Evolutionary conservation across 2,888 invertebrate species (phyloP), one percentile per base, ranked within the genome.

Genomic region (Mellilla xanthometata): DNA sequence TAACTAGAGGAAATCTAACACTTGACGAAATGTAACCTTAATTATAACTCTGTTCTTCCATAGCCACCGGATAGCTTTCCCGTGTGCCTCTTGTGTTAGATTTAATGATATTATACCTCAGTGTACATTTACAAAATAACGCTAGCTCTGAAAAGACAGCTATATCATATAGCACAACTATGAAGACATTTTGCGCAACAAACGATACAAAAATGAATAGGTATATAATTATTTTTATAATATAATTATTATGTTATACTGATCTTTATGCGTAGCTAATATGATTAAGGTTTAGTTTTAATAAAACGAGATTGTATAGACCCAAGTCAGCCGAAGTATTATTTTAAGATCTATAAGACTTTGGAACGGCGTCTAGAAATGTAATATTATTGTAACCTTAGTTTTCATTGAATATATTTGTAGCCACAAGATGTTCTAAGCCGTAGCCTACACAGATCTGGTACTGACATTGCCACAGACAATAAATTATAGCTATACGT

Each of bases 321-420:
- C 63, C 60, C 63, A 68, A 81, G 75, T 81, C 82, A 83, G 72
- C 70, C 72, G 81, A 78, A 83, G 80, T 84, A 84, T 79, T 81
- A 77, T 69, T 73, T 19, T 19, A 19, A 5, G 15, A 19, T 5
- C 15, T 6, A 6, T 19, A 19, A 6, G 6, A 19, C 15, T 19
- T 19, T 19, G 15, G 15, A 19, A 19, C 6, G 3, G 15, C 15
- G 15, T 15, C 2, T 15, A 3, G 15, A 15, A 15, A 3, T 5
- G 15, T 19, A 19, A 5, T 3, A 19, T 19, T 19, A 19, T 19
- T 19, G 15, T 19, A 6, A 19, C 6, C 15, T 19, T 19, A 3
- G 3, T 19, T 6, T 5, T 19, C 2, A 19, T 5, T 19, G 2
- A 19, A 19, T 19, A 19, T 19, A 19, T 6, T 19, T 19, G 15